Percentiles rank a stretch among this genome's conserved stretches.
Conservation (phyloP, 2,797 vertebrate genomes). For the Sebastiscus tertius region DNA sequence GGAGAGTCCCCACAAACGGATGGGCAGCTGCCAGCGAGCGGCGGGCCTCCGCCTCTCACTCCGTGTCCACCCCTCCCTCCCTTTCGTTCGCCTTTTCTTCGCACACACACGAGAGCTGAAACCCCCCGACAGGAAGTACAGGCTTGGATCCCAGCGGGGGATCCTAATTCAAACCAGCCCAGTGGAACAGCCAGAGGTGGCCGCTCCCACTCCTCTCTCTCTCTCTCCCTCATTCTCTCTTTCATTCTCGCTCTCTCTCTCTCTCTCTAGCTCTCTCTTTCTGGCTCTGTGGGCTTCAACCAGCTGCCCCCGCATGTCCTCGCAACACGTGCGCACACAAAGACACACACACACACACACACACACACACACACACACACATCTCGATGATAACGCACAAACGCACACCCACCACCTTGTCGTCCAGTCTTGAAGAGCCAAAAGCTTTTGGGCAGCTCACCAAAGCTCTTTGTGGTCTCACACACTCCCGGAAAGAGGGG, state of each 20-base stretch:
- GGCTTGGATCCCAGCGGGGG: conserved; percentile 86
- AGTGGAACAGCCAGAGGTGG: conserved; percentile 83
- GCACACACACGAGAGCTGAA: conserved; percentile 53
- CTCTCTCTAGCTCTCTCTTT: conserved; percentile 37
- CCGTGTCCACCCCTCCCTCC: conserved; percentile 25
- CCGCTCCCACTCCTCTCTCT: conserved; percentile 64
- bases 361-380: conserved; percentile 39
- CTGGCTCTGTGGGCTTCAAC: conserved; percentile 53
- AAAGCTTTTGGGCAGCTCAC: conserved; percentile 68
- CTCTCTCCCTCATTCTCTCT: conserved; percentile 8
- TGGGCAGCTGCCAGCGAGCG: conserved; percentile 74
- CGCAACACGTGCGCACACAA: conserved; percentile 41
- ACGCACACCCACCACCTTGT: conserved; percentile 55
- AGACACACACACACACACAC: conserved; percentile 44
- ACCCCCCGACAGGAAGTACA: conserved; percentile 85
- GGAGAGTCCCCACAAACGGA: conserved; percentile 80
- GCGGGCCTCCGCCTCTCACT: conserved; percentile 33
- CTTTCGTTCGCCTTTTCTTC: conserved; percentile 33
- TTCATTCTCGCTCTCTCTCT: conserved; percentile 17
- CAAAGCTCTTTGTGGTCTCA: conserved; percentile 70
- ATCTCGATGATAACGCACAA: conserved; percentile 40
- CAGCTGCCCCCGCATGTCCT: conserved; percentile 72
- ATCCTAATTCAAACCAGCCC: conserved; percentile 88
- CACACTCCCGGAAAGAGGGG: conserved; percentile 58
- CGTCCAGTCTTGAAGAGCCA: conserved; percentile 61